Percentiles rank a stretch among this genome's conserved stretches.
These are phyloP conservation scores for Melanargia galathea DNA, from an alignment of 2,888 invertebrate species.

Conservation along the genomic window DNA sequence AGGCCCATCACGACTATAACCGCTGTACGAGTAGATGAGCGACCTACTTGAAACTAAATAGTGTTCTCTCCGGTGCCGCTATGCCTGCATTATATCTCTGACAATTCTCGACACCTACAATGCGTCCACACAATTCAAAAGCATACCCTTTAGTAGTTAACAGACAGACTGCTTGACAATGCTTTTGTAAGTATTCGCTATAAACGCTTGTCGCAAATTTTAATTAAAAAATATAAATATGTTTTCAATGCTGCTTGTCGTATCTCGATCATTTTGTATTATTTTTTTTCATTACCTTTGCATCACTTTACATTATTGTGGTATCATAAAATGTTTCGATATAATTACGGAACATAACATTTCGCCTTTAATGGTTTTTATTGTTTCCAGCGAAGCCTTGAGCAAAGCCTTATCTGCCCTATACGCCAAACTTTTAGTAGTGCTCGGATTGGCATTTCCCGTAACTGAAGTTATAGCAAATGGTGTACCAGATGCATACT, in stretches of 20 bases:
- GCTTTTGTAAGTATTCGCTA: constrained; percentile 50
- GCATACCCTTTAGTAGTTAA: constrained; percentile 63
- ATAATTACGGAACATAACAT: constrained; percentile 19
- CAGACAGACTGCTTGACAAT: constrained; percentile 59
- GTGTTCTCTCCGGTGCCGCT: constrained; percentile 46
- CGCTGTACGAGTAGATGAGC: constrained; percentile 27
- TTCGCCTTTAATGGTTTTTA: constrained; percentile 6
- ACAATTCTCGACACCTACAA: constrained; percentile 56
- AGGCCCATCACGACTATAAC: constrained; percentile 13
- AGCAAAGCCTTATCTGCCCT: constrained; percentile 89
- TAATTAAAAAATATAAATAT: constrained; percentile 54
- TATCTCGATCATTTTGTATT: constrained; percentile 23
- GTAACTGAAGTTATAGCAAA: constrained; percentile 92
- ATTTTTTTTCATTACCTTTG: background rate
- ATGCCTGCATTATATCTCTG: constrained; percentile 51
- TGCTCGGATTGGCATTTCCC: constrained; percentile 92
- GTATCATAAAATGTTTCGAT: constrained; percentile 23
- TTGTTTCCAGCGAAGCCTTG: constrained; percentile 84
- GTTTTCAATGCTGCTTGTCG: constrained; percentile 36
- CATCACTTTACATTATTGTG: background rate
- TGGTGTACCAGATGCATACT: constrained; percentile 88
- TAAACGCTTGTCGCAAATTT: constrained; percentile 48
- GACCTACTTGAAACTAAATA: constrained; percentile 47
- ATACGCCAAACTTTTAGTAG: constrained; percentile 92
- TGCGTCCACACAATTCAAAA: constrained; percentile 62